These are phyloP conservation scores for Pituophis catenifer DNA, from an alignment of 2,113 vertebrate species.

Conservation along the genomic window DNA sequence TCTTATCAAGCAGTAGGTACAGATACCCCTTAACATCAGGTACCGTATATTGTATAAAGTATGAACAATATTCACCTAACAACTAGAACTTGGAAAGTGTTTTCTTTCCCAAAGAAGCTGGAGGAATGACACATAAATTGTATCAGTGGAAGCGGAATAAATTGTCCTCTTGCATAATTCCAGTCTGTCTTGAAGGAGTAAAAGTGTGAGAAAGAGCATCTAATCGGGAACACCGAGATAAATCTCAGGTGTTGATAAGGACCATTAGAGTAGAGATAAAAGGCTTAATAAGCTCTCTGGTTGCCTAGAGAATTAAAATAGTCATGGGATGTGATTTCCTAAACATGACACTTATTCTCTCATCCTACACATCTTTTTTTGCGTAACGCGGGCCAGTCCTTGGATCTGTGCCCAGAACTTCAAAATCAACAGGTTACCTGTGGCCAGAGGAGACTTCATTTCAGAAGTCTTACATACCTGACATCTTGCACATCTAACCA, in stretches of 20 bases:
- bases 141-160: not conserved
- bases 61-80: not conserved
- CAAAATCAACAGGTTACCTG: constrained; percentile 30
- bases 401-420: constrained; percentile 36
- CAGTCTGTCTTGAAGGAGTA: not conserved
- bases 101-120: not conserved
- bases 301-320: constrained; percentile 38
- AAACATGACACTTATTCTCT: not conserved
- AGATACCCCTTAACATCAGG: not conserved
- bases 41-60: not conserved
- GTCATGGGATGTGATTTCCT: constrained; percentile 4
- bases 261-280: constrained; percentile 27
- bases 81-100: not conserved
- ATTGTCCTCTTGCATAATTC: not conserved
- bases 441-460: not conserved
- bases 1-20: not conserved
- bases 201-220: constrained; percentile 25
- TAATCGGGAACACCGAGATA: not conserved
- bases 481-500: not conserved
- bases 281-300: not conserved
- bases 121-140: not conserved
- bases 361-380: constrained; percentile 39
- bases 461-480: not conserved
- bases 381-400: not conserved
- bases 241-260: constrained; percentile 14